phyloP scores from a whole-genome alignment of 2,113 vertebrate species.

The Phylloscopus trochiloides region DNA sequence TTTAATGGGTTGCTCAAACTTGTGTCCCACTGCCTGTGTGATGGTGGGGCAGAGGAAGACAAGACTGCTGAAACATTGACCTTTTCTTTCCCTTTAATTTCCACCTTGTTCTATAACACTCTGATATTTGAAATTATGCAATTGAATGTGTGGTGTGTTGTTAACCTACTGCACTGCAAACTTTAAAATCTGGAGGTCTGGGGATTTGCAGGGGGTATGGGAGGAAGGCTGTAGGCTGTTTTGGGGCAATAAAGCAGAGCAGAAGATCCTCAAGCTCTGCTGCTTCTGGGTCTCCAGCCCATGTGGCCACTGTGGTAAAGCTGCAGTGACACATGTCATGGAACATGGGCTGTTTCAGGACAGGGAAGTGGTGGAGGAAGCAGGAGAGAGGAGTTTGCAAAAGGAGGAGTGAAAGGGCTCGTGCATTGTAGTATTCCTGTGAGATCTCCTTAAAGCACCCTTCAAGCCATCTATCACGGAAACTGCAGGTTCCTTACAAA shows the following conservation, averaged over 20 bases:
- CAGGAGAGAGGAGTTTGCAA: neutral
- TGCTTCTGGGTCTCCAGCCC: neutral
- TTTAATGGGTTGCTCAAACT: neutral
- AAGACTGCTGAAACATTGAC: neutral
- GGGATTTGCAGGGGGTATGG: neutral
- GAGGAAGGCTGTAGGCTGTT: neutral
- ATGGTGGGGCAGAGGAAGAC: neutral
- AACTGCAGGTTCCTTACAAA: neutral
- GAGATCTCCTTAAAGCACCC: neutral
- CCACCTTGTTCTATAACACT: neutral
- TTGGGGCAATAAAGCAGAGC: neutral
- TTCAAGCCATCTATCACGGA: neutral
- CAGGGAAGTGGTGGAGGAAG: neutral
- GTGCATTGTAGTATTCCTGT: neutral
- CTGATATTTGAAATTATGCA: neutral
- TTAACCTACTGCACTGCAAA: neutral
- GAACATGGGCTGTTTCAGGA: neutral
- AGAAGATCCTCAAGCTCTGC: neutral
- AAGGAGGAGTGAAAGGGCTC: neutral
- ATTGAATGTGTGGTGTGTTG: neutral
- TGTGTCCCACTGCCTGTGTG: neutral
- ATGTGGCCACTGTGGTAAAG: neutral
- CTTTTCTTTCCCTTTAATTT: neutral
- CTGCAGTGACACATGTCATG: rapidly evolving
- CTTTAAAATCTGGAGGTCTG: neutral